Evolutionary conservation across 23 tunicate genomes (phyloP), one percentile per base, ranked within the genome.

Genomic region (Oikopleura dioica): DNA sequence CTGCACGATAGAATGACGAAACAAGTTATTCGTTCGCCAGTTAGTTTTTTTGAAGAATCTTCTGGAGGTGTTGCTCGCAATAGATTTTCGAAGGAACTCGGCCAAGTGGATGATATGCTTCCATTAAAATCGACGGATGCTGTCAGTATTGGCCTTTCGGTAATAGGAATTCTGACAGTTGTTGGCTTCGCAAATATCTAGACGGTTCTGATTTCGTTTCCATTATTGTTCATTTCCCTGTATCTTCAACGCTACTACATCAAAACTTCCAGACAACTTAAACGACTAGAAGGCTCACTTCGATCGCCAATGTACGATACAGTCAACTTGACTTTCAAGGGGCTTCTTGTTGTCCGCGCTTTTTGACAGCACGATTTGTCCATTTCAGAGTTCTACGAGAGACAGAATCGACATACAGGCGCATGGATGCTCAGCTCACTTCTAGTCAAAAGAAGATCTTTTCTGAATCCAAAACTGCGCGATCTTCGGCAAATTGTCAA

Each of bases 31-130:
- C 51, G 75, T 33, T 79, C 92, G 1, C 79, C 92, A 12, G 67
- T 85, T 1, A 38, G 92, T 26, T 92, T 92, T 78, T 92, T 92
- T 68, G 94, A 92, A 59, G 78, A 82, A 24, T 85, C 85, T 76
- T 87, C 97, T 0, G 77, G 79, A 37, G 97, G 96, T 33, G 38
- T 84, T 0, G 76, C 84, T 76, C 58, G 84, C 44, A 88, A 88
- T 84, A 76, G 97, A 78, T 92, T 92, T 82, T 85, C 97, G 37
- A 92, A 92, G 67, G 97, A 92, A 67, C 69, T 92, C 79, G 86
- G 92, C 33, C 85, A 83, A 67, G 83, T 92, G 50, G 89, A 89
- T 59, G 96, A n/a, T n/a, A n/a, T n/a, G n/a, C n/a, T n/a, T n/a
- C n/a, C n/a, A n/a, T n/a, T n/a, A n/a, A n/a, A n/a, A n/a, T n/a